Base-by-base conservation (phyloP, 2,888 invertebrate species). In the Meiosimyza platycephala region DNA sequence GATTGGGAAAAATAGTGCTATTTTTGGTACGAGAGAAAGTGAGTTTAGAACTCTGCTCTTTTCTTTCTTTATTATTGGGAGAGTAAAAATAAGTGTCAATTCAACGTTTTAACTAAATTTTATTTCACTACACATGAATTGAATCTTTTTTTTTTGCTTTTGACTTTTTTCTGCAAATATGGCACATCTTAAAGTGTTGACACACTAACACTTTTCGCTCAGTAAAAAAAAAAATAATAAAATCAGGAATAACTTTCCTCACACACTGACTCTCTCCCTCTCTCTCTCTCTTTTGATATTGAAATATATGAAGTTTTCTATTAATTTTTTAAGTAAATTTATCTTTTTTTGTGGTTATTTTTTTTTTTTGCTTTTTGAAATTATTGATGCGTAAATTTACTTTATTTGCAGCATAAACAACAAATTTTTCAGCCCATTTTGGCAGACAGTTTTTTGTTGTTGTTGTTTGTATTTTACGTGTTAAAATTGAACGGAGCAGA, bases 341-440 rank as follows among this genome's bases (percentile, higher is more conserved):
- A 40, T 40, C 40, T 40, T 6, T 33, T 22, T 63, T 63, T 63
- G n/a, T 63, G 15, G 22, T 33, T 33, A 33, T 40, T 11, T 6
- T 12, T 63, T 63, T 63, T 15, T 60, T 60, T 18, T 28, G 60
- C 60, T 15, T 40, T 40, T 40, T 15, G 70, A 69, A 74, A 71
- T 65, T 74, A 57, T 68, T 68, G 70, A 74, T 52, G 66, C 74
- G 72, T 66, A 70, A 72, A 72, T 75, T 66, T 75, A 66, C 57
- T 71, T 72, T 68, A 72, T 70, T 60, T 60, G 51, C 66, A 6
- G 62, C 72, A 72, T 72, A 72, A 72, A 72, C 60, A 72, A 72
- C 57, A 16, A 60, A 65, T 60, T 68, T 68, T 72, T 72, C 72
- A 72, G 72, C 66, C 66, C 33, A 66, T 72, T 66, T 72, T 59